phyloP scores from a whole-genome alignment of 2,888 invertebrate species.

The Dione vanillae region DNA sequence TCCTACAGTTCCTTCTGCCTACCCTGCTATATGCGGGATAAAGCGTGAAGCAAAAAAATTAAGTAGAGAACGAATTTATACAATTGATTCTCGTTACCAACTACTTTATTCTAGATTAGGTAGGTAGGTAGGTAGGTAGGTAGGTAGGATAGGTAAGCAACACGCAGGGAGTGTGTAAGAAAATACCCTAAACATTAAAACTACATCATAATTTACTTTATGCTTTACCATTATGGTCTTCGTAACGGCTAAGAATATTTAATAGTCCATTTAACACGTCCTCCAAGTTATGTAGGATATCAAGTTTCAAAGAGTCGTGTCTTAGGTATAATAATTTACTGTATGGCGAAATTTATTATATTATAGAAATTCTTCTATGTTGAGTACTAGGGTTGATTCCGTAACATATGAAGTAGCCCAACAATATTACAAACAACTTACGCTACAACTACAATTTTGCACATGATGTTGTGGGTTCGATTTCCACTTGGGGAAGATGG shows the following conservation, averaged over 20 bases:
- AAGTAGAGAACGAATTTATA: no score
- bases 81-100: neutral
- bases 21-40: no score
- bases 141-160: no score
- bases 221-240: conserved; percentile 3
- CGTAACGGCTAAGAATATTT: conserved; percentile 12
- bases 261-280: conserved; percentile 23
- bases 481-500: no score
- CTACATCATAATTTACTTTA: conserved; percentile 22
- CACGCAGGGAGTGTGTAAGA: neutral
- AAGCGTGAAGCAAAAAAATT: no score
- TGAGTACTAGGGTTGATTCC: no score
- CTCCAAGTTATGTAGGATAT: conserved; percentile 14
- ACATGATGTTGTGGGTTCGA: no score
- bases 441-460: no score
- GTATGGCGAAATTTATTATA: conserved; percentile 4
- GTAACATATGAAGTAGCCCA: no score
- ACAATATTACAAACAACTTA: no score
- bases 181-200: conserved; percentile 15
- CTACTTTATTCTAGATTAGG: neutral
- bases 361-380: conserved; percentile 4
- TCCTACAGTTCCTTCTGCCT: no score
- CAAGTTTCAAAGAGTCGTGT: neutral
- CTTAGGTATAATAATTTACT: conserved; percentile 6
- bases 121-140: no score